Percentiles rank a stretch among this genome's conserved stretches.
Evolutionary conservation across 2,888 invertebrate species (phyloP).

Genomic region (Agriopis marginaria): DNA sequence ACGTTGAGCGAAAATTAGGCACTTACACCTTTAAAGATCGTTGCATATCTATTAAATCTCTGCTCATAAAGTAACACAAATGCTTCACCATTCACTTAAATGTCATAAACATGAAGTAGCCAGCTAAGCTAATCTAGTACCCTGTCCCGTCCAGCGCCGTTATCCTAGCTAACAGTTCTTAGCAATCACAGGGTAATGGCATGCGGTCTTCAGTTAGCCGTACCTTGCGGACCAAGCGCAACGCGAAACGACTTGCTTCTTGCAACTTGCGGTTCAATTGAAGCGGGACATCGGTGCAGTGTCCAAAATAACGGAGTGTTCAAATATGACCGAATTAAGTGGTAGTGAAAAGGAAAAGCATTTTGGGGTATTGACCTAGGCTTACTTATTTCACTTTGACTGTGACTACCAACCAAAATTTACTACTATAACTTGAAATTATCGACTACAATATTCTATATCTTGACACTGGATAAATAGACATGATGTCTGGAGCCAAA

Average conservation of each 20-base stretch:
- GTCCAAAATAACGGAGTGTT: slow-evolving; percentile 44
- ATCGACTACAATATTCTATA: too few relatives aligned
- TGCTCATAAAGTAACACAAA: not conserved
- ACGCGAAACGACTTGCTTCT: slow-evolving; percentile 39
- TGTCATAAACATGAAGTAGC: slow-evolving; percentile 19
- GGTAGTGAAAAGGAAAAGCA: not conserved
- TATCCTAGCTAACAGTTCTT: slow-evolving; percentile 68
- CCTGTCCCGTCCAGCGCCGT: slow-evolving; percentile 53
- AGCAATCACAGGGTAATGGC: slow-evolving; percentile 50
- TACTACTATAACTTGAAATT: too few relatives aligned
- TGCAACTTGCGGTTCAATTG: slow-evolving; percentile 38
- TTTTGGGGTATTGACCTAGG: too few relatives aligned
- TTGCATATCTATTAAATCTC: too few relatives aligned
- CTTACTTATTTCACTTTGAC: too few relatives aligned
- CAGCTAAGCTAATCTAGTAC: slow-evolving; percentile 32
- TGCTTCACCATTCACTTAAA: not conserved
- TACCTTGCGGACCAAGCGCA: slow-evolving; percentile 50
- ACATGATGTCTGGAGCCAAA: too few relatives aligned
- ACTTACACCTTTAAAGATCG: too few relatives aligned
- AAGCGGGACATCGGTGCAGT: slow-evolving; percentile 41
- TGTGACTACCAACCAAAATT: too few relatives aligned
- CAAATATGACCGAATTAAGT: slow-evolving; percentile 1
- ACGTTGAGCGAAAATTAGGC: too few relatives aligned
- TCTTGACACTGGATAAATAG: too few relatives aligned
- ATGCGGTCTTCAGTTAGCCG: slow-evolving; percentile 51